Conservation (phyloP, 2,113 vertebrate species). For the Caloenas nicobarica region DNA sequence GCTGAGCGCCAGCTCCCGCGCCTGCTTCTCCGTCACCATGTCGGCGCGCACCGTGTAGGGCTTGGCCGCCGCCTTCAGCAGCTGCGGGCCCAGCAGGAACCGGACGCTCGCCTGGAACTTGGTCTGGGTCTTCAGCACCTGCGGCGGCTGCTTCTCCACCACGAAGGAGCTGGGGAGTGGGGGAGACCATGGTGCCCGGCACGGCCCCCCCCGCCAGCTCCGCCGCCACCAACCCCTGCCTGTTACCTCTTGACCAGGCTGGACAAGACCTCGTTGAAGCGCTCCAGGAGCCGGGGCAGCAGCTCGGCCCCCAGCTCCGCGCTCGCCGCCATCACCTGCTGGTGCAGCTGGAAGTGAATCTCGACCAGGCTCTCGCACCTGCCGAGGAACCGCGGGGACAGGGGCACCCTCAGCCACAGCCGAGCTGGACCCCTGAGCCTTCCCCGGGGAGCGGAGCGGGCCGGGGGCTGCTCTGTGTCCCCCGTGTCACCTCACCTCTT, state of each 20-base stretch:
- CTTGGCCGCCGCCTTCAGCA: constrained; percentile 80
- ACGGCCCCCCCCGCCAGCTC: accelerated
- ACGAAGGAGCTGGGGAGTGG: constrained; percentile 82
- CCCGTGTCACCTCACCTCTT: constrained; percentile 48
- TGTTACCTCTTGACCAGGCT: constrained; percentile 86
- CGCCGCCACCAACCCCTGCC: accelerated
- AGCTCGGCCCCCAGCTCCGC: constrained; percentile 72
- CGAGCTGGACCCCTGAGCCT: background rate
- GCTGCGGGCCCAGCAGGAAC: constrained; percentile 87
- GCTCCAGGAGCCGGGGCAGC: constrained; percentile 74
- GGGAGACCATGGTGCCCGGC: background rate
- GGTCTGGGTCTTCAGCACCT: constrained; percentile 97
- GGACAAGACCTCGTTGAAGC: constrained; percentile 76
- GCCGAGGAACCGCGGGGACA: background rate
- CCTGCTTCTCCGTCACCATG: constrained; percentile 93
- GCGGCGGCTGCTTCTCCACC: constrained; percentile 93
- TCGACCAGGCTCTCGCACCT: constrained; percentile 90
- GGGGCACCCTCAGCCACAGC: background rate
- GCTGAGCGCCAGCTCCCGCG: constrained; percentile 75
- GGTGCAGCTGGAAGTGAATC: constrained; percentile 85
- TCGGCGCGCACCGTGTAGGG: constrained; percentile 85
- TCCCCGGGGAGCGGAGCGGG: no score
- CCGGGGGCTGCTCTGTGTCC: background rate
- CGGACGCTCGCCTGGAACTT: constrained; percentile 91
- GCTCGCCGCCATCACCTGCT: constrained; percentile 78